Conservation (phyloP, 2,113 vertebrate genomes). For the Bubo bubo region DNA sequence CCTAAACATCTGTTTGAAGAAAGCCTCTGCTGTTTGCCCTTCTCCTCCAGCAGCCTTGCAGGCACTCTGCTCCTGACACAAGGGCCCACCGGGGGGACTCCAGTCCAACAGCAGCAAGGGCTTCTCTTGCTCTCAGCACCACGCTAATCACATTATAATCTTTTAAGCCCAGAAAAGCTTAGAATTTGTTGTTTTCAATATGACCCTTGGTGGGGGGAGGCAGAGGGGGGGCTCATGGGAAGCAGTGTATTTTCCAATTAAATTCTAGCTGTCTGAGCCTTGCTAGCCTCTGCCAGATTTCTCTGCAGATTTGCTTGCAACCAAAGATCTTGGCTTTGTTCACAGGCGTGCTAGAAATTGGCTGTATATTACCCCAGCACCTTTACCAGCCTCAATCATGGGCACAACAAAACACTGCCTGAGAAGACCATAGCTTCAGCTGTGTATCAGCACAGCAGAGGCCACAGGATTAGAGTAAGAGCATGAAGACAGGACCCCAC, state of each 20-base stretch:
- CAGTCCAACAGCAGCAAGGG: background rate
- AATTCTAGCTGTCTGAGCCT: background rate
- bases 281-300: background rate
- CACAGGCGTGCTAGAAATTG: rapidly evolving
- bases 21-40: background rate
- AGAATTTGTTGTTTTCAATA: constrained; percentile 6
- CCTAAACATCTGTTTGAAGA: background rate
- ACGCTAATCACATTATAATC: constrained; percentile 28
- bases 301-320: background rate
- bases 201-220: background rate
- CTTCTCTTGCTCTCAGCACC: background rate
- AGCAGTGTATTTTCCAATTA: background rate
- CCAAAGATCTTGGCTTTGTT: background rate
- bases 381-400: background rate
- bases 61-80: background rate
- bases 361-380: background rate
- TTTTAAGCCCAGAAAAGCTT: constrained; percentile 37
- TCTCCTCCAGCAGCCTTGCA: background rate
- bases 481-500: background rate
- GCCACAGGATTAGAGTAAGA: background rate
- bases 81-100: background rate
- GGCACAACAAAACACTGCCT: background rate
- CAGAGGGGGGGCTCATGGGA: background rate
- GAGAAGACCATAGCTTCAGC: background rate
- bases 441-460: background rate